Evolutionary conservation across 1,140 invertebrate species (phyloP).

Genomic region (Drepana arcuata): DNA sequence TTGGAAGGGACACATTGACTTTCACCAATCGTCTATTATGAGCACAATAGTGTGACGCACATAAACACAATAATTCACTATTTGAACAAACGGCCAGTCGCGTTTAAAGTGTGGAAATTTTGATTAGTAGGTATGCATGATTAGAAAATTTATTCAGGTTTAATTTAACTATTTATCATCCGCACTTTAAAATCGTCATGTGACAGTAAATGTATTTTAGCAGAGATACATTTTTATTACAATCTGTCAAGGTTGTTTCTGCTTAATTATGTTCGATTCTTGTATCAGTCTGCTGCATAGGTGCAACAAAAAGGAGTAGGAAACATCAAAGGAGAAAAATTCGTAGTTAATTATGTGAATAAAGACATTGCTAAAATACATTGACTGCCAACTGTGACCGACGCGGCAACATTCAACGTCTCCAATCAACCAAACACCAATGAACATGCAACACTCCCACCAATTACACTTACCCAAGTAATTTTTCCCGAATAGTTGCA

Average conservation of each 20-base stretch:
- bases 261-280: no score
- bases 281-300: no score
- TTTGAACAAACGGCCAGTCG: constrained; percentile 43
- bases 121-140: no score
- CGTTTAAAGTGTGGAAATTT: constrained; percentile 21
- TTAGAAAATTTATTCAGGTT: neutral
- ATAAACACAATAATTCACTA: constrained; percentile 64
- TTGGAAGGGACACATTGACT: constrained; percentile 50
- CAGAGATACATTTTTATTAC: constrained; percentile 1
- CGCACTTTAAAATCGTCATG: constrained; percentile 17
- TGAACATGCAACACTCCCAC: constrained; percentile 69
- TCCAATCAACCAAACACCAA: constrained; percentile 65
- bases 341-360: no score
- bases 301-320: no score
- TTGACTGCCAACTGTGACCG: constrained; percentile 22
- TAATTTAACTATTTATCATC: constrained; percentile 5
- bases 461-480: constrained; percentile 82
- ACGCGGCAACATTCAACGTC: constrained; percentile 26
- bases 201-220: constrained; percentile 23
- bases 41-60: constrained; percentile 68
- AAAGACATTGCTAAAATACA: constrained; percentile 34
- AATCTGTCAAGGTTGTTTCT: neutral
- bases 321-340: no score
- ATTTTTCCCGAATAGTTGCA: constrained; percentile 95
- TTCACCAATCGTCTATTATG: constrained; percentile 56